These are phyloP conservation scores for Drosophila mauritiana DNA, from an alignment of 1,140 invertebrate species.

Conservation along the genomic window DNA sequence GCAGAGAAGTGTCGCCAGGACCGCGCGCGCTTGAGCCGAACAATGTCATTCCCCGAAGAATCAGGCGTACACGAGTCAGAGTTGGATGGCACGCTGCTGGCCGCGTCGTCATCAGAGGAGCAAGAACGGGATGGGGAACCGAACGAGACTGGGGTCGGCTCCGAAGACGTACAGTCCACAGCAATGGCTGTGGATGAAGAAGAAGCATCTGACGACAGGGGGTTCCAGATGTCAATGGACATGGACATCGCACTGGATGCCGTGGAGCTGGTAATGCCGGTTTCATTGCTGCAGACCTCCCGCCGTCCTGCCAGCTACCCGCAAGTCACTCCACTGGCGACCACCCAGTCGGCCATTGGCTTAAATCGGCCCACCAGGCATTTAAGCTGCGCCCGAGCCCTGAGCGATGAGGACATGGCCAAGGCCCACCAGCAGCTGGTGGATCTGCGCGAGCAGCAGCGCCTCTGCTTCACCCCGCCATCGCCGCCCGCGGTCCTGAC, in stretches of 20 bases:
- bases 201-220: not conserved
- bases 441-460: slow-evolving; percentile 40
- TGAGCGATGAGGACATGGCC: slow-evolving; percentile 40
- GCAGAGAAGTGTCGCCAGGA: slow-evolving; percentile 50
- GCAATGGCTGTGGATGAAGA: not conserved
- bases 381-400: not conserved
- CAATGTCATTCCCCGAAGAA: slow-evolving; percentile 12
- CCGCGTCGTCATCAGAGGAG: not conserved
- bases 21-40: slow-evolving; percentile 51
- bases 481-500: not conserved
- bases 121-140: not conserved
- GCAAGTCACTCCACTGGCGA: not conserved
- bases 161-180: not conserved
- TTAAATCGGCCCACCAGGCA: slow-evolving; percentile 8
- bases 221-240: slow-evolving; percentile 9
- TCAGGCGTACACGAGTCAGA: not conserved
- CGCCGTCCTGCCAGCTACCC: slow-evolving; percentile 20
- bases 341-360: not conserved
- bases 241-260: not conserved
- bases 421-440: slow-evolving; percentile 49
- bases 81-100: not conserved
- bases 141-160: not conserved
- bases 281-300: not conserved
- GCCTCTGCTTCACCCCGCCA: slow-evolving; percentile 3
- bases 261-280: slow-evolving; percentile 4